phyloP scores from a whole-genome alignment of 1,140 invertebrate genomes.

The Theocolax elegans region DNA sequence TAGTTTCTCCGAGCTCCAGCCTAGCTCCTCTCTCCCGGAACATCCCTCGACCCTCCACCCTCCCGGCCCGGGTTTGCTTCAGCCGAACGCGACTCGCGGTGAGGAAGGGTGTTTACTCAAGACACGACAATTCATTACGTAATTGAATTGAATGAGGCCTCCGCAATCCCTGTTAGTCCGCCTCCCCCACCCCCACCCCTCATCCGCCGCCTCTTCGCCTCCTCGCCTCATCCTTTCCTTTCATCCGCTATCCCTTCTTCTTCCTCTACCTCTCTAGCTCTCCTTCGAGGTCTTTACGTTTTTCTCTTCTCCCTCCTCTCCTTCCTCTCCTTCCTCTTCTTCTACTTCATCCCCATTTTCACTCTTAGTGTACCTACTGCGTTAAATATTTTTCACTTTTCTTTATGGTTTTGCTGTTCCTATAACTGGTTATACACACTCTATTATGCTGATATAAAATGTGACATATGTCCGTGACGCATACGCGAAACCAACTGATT shows the following conservation, averaged over 20 bases:
- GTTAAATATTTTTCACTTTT: too few relatives aligned
- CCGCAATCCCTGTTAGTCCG: conserved; percentile 40
- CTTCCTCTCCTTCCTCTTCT: not conserved
- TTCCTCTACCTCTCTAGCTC: not conserved
- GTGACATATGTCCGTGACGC: too few relatives aligned
- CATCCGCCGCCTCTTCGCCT: conserved; percentile 5
- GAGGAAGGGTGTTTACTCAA: conserved; percentile 66
- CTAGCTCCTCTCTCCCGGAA: not conserved
- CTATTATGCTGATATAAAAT: too few relatives aligned
- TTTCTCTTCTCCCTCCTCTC: not conserved
- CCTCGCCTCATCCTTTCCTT: conserved; percentile 6
- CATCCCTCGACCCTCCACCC: not conserved
- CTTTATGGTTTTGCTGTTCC: too few relatives aligned
- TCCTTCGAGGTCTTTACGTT: not conserved
- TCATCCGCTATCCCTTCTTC: not conserved
- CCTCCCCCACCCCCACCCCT: conserved; percentile 19
- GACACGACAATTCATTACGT: conserved; percentile 69
- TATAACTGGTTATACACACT: too few relatives aligned
- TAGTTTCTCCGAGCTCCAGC: not conserved
- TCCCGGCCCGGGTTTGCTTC: conserved; percentile 19
- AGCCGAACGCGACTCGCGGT: conserved; percentile 51
- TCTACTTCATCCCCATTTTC: not conserved
- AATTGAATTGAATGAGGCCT: conserved; percentile 66
- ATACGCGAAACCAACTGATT: too few relatives aligned
- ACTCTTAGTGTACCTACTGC: too few relatives aligned